A percentile compares a stretch with the other conserved stretches of the same genome.
These are phyloP conservation scores for Aphyosemion australe DNA, from an alignment of 2,113 vertebrate species.

Conservation along the genomic window DNA sequence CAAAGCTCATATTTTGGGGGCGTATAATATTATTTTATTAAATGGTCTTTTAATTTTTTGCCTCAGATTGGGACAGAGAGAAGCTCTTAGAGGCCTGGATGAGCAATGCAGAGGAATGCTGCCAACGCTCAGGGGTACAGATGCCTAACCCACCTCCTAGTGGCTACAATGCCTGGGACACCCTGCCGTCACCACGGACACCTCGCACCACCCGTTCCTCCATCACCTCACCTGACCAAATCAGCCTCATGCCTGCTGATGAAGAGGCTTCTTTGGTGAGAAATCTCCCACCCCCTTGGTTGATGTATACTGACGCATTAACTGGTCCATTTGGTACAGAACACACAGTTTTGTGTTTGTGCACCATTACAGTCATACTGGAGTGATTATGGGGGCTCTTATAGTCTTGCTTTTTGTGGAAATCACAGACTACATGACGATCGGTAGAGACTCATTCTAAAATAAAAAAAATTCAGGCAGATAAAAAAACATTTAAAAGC, in stretches of 20 bases:
- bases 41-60: not conserved
- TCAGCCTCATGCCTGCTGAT: conserved; percentile 89
- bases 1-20: no score
- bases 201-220: conserved; percentile 93
- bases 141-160: conserved; percentile 96
- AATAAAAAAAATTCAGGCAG: not conserved
- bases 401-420: no score
- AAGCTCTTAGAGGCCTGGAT: conserved; percentile 99
- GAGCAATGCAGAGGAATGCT: conserved; percentile 92
- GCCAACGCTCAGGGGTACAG: conserved; percentile 95
- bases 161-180: conserved; percentile 96
- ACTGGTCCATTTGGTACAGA: not conserved
- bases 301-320: not conserved
- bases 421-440: not conserved
- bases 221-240: conserved; percentile 92
- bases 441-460: not conserved
- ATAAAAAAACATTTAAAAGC: not conserved
- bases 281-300: not conserved
- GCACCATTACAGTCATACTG: not conserved
- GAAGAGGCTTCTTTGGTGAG: conserved; percentile 88
- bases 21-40: no score
- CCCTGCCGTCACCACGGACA: conserved; percentile 91
- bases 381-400: not conserved
- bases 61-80: conserved; percentile 95
- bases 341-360: not conserved